A percentile compares a stretch with the other conserved stretches of the same genome.
Conservation (phyloP, 2,113 vertebrate species). For the Gadus macrocephalus region DNA sequence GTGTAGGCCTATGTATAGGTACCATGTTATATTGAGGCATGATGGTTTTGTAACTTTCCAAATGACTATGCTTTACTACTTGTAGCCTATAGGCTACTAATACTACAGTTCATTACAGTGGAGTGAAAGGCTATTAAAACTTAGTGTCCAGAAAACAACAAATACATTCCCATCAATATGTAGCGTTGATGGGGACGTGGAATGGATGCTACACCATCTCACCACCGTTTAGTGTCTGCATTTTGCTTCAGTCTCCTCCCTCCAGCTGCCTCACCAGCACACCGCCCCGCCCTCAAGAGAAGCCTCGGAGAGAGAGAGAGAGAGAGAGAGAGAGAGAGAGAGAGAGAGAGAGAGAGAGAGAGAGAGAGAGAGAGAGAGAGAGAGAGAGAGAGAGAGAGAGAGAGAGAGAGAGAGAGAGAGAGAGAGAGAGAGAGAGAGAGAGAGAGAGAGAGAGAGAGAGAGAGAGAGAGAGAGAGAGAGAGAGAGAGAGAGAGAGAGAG, state of each 20-base stretch:
- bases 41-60: too few species aligned
- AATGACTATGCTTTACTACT: too few species aligned
- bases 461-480: conserved; percentile 17
- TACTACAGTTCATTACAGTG: too few species aligned
- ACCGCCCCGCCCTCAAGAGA: conserved; percentile 60
- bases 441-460: conserved; percentile 21
- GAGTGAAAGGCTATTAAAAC: too few species aligned
- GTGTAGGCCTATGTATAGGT: too few species aligned
- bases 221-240: conserved; percentile 13
- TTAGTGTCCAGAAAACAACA: background rate
- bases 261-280: conserved; percentile 7
- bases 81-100: too few species aligned
- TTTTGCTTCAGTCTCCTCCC: conserved; percentile 53
- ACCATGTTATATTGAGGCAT: too few species aligned
- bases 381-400: too few species aligned
- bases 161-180: background rate
- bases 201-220: too few species aligned
- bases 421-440: too few species aligned
- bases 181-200: background rate
- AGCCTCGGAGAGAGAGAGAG: conserved; percentile 35
- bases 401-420: conserved; percentile 28
- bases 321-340: conserved; percentile 18
- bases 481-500: background rate
- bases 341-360: conserved; percentile 17
- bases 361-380: conserved; percentile 25